Evolutionary conservation across 2,113 vertebrate species (phyloP).

Genomic region (Etheostoma spectabile): DNA sequence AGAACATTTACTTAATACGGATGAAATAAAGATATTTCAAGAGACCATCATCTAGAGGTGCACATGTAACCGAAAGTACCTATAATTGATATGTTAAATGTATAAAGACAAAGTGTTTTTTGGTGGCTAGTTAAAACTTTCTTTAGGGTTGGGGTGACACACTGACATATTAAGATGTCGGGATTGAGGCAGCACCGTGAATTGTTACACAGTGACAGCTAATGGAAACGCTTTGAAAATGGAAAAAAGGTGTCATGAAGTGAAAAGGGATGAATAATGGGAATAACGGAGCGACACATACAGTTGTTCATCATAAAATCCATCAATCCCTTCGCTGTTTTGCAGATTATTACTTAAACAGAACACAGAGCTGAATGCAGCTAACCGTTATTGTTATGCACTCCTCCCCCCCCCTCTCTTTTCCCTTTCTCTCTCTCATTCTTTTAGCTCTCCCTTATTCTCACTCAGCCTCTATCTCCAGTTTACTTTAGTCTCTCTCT

Average conservation of each 20-base stretch:
- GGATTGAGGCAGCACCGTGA: background rate
- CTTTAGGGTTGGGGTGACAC: background rate
- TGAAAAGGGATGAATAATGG: background rate
- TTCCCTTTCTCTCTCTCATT: conserved; percentile 13
- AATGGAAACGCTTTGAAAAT: background rate
- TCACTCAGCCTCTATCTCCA: conserved; percentile 27
- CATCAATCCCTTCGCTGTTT: background rate
- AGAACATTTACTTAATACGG: too few species aligned
- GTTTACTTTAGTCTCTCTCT: conserved; percentile 27
- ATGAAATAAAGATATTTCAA: background rate
- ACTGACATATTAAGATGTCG: background rate
- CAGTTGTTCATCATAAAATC: background rate
- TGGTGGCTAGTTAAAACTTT: too few species aligned
- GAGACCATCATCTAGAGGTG: background rate
- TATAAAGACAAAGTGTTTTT: background rate
- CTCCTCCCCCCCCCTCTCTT: conserved; percentile 31
- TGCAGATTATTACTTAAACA: conserved; percentile 42
- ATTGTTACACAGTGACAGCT: background rate
- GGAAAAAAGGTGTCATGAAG: background rate
- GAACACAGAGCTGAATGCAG: conserved; percentile 14
- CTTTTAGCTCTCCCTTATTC: conserved; percentile 17
- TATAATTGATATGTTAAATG: background rate
- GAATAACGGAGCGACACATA: background rate
- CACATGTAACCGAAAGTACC: background rate
- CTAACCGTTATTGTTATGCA: conserved; percentile 41